phyloP scores from a whole-genome alignment of 1,140 invertebrate species.

The Portunus trituberculatus region DNA sequence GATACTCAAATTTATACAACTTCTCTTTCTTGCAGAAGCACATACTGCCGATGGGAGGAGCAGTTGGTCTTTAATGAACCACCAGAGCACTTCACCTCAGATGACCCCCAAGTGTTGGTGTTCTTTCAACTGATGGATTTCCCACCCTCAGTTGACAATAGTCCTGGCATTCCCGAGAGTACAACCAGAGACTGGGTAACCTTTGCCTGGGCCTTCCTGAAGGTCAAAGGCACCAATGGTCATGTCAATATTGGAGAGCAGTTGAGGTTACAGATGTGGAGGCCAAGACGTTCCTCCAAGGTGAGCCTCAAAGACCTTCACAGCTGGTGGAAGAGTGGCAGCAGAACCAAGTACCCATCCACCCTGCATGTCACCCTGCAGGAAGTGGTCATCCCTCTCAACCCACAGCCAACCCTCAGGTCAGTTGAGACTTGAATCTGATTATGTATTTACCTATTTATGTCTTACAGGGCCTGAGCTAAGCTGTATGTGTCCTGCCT shows the following conservation, averaged over 20 bases:
- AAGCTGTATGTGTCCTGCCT: too few species aligned
- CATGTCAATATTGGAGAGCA: constrained; percentile 64
- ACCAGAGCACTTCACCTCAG: constrained; percentile 51
- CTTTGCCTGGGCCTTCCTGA: constrained; percentile 73
- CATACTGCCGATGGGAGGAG: constrained; percentile 64
- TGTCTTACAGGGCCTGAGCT: too few species aligned
- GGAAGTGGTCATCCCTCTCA: constrained; percentile 56
- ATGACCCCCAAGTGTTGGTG: constrained; percentile 48
- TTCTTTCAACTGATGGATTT: constrained; percentile 74
- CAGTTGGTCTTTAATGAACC: constrained; percentile 66
- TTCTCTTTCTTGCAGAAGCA: constrained; percentile 46
- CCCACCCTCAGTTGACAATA: neutral
- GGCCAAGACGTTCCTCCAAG: constrained; percentile 37
- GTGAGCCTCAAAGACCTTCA: constrained; percentile 51
- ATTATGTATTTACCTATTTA: too few species aligned
- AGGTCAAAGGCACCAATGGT: constrained; percentile 58
- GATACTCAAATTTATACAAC: neutral
- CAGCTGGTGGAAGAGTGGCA: constrained; percentile 73
- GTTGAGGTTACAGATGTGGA: constrained; percentile 66
- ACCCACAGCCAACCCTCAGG: constrained; percentile 61
- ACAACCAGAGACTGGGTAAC: constrained; percentile 32
- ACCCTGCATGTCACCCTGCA: constrained; percentile 58
- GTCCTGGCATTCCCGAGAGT: neutral
- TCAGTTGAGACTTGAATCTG: neutral
- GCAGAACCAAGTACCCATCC: constrained; percentile 66